A percentile compares a stretch with the other conserved stretches of the same genome.
phyloP scores from a whole-genome alignment of 2,113 vertebrate genomes.

The Haemorhous mexicanus region DNA sequence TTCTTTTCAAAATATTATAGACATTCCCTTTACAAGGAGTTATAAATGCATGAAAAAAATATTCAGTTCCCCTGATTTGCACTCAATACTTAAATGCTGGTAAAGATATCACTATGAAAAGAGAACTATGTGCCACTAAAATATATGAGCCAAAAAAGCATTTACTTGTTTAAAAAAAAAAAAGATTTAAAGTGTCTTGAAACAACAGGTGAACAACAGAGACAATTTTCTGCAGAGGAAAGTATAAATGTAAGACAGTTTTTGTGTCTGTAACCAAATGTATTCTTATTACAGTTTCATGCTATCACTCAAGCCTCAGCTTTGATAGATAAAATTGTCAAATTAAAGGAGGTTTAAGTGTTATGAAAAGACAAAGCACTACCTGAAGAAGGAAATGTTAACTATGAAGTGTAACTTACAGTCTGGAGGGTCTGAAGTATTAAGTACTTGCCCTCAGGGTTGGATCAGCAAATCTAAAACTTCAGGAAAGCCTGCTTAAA shows the following conservation, averaged over 20 bases:
- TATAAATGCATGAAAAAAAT: background rate
- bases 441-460: background rate
- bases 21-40: background rate
- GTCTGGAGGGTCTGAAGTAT: background rate
- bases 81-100: background rate
- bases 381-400: background rate
- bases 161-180: background rate
- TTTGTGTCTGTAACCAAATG: background rate
- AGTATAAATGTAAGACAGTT: background rate
- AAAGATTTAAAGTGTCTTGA: background rate
- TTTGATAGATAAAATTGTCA: background rate
- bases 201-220: background rate
- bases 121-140: background rate
- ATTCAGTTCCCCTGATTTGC: background rate
- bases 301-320: background rate
- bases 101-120: background rate
- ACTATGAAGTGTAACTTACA: background rate
- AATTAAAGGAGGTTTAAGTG: background rate
- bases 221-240: background rate
- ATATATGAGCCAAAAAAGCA: background rate
- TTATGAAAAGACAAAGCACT: background rate
- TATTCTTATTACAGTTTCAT: background rate
- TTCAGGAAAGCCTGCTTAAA: background rate
- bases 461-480: background rate
- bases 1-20: background rate